These are phyloP conservation scores for Phrynocephalus versicolor DNA, from an alignment of 2,113 vertebrate genomes.

Conservation along the genomic window DNA sequence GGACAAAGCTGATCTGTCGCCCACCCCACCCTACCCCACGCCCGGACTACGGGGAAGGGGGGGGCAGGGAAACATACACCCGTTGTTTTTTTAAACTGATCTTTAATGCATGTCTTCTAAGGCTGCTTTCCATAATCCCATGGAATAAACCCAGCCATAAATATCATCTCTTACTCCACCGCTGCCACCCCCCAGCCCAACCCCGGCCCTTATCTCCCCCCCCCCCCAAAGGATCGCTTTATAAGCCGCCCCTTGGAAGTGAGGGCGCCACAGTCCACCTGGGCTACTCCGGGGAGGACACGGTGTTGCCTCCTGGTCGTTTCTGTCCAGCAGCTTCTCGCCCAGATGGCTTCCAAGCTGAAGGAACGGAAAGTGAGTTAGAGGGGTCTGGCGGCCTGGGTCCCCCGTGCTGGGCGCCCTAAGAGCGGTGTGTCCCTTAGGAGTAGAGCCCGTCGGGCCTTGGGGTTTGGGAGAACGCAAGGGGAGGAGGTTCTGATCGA, in stretches of 20 bases:
- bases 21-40: constrained; percentile 43
- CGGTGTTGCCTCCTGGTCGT: not conserved
- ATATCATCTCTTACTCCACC: constrained; percentile 74
- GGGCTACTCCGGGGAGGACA: constrained; percentile 52
- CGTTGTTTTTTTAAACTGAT: constrained; percentile 84
- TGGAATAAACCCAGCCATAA: constrained; percentile 87
- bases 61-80: constrained; percentile 53
- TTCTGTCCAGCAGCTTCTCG: constrained; percentile 26
- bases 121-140: constrained; percentile 84
- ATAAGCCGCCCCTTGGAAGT: constrained; percentile 76
- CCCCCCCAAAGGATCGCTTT: constrained; percentile 81
- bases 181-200: constrained; percentile 56
- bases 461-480: not conserved
- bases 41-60: constrained; percentile 68
- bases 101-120: constrained; percentile 87
- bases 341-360: constrained; percentile 86
- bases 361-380: constrained; percentile 92
- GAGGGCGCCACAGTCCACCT: constrained; percentile 72
- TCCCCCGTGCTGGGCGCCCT: constrained; percentile 43
- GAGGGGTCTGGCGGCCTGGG: not conserved
- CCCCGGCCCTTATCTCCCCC: constrained; percentile 63
- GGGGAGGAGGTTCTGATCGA: not conserved
- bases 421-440: not conserved
- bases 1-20: constrained; percentile 88
- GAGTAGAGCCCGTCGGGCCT: not conserved